phyloP scores from a whole-genome alignment of 2,888 invertebrate genomes.

The Dioctria rufipes region DNA sequence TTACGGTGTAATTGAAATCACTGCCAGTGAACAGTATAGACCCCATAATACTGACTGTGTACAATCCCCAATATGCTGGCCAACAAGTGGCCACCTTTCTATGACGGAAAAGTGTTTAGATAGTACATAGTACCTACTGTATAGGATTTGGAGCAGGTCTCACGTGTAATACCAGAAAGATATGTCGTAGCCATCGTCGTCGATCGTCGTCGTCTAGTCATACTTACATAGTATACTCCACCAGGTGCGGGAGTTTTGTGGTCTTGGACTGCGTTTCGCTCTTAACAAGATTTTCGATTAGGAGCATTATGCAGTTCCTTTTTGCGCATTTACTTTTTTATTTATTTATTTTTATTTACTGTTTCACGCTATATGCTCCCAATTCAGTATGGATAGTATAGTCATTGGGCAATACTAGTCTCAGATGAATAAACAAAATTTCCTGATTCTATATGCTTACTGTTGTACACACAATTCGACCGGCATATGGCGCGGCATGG shows the following conservation, averaged over 20 bases:
- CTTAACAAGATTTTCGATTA: conserved; percentile 55
- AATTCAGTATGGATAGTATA: conserved; percentile 10
- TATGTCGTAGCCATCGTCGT: conserved; percentile 42
- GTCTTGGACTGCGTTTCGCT: conserved; percentile 50
- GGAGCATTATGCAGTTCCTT: conserved; percentile 12
- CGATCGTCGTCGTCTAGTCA: too few species aligned
- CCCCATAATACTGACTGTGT: neutral
- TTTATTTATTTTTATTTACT: neutral
- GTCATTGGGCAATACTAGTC: conserved; percentile 53
- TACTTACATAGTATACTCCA: conserved; percentile 20
- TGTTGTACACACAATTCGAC: conserved; percentile 30
- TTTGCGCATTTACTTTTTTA: neutral
- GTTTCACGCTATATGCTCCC: conserved; percentile 45
- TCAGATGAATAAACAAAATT: conserved; percentile 56
- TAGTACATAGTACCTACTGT: neutral
- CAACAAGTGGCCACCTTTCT: conserved; percentile 44
- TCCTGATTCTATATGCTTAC: conserved; percentile 51
- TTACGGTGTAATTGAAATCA: conserved; percentile 40
- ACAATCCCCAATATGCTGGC: conserved; percentile 7
- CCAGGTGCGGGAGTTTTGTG: conserved; percentile 56
- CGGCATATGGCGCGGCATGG: neutral
- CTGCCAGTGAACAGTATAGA: neutral
- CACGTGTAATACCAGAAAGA: conserved; percentile 40
- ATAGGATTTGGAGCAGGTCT: conserved; percentile 43
- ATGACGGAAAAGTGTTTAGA: conserved; percentile 35